Conservation (phyloP, 2,113 vertebrate genomes). For the Amphilophus citrinellus region DNA sequence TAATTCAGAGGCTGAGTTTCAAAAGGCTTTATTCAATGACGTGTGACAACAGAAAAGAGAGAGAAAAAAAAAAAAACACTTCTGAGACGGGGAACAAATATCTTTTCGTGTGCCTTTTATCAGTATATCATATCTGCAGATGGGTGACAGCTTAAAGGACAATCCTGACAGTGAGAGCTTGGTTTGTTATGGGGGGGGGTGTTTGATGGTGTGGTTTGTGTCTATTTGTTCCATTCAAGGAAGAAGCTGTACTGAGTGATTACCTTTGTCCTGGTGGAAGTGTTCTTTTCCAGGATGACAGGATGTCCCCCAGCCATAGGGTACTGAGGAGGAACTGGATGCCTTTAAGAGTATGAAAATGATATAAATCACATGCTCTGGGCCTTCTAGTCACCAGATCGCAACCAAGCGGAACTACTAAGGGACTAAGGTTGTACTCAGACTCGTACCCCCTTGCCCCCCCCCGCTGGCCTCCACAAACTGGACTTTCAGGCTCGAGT, state of each 20-base stretch:
- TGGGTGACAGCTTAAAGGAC: background rate
- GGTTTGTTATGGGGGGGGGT: background rate
- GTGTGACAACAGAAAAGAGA: background rate
- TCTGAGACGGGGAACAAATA: fast-evolving
- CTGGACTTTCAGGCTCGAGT: background rate
- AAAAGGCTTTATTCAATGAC: background rate
- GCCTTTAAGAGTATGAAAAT: background rate
- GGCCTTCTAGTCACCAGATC: background rate
- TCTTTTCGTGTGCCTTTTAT: background rate
- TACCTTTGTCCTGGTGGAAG: background rate
- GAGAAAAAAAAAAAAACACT: background rate
- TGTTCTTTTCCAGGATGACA: background rate
- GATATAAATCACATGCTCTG: background rate
- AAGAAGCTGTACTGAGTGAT: background rate
- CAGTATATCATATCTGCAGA: background rate
- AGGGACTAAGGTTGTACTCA: background rate
- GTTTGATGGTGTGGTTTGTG: background rate
- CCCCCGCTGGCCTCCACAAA: background rate
- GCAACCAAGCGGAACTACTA: background rate
- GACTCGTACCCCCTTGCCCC: background rate
- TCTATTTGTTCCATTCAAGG: no score
- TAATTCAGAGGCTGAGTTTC: background rate
- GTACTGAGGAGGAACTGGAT: background rate
- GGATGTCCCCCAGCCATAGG: background rate
- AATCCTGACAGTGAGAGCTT: background rate